phyloP scores from a whole-genome alignment of 2,113 vertebrate genomes.

The Laterallus jamaicensis region DNA sequence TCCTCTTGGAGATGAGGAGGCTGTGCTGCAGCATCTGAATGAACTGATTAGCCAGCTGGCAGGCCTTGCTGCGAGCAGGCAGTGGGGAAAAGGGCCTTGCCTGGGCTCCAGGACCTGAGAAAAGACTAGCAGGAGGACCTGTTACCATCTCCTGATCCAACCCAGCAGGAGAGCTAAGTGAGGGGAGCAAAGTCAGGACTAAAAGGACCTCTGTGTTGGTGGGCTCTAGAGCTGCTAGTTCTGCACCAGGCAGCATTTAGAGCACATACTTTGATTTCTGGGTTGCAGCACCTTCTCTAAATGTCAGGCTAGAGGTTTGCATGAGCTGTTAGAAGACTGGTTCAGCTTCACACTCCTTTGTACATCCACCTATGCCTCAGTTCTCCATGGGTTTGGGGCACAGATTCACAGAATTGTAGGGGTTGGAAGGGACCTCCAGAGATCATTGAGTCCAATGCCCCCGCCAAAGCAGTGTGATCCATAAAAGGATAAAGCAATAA shows the following conservation, averaged over 20 bases:
- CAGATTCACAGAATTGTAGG: too few relatives aligned
- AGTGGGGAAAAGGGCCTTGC: not conserved
- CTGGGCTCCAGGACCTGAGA: not conserved
- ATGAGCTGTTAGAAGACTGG: not conserved
- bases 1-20: conserved; percentile 10
- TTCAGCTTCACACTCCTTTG: not conserved
- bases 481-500: not conserved
- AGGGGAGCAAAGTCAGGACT: not conserved
- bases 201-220: not conserved
- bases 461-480: not conserved
- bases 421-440: too few relatives aligned
- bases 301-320: not conserved
- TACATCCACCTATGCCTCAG: not conserved
- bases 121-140: not conserved
- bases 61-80: not conserved
- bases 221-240: not conserved
- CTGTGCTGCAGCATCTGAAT: conserved; percentile 42
- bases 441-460: too few relatives aligned
- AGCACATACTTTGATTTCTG: not conserved
- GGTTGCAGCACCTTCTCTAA: not conserved
- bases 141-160: not conserved
- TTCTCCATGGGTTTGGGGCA: not conserved
- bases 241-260: not conserved
- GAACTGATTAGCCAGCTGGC: conserved; percentile 37
- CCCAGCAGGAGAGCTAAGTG: not conserved